Base-by-base conservation (phyloP, 2,113 vertebrate genomes). In the Neogale vison region DNA sequence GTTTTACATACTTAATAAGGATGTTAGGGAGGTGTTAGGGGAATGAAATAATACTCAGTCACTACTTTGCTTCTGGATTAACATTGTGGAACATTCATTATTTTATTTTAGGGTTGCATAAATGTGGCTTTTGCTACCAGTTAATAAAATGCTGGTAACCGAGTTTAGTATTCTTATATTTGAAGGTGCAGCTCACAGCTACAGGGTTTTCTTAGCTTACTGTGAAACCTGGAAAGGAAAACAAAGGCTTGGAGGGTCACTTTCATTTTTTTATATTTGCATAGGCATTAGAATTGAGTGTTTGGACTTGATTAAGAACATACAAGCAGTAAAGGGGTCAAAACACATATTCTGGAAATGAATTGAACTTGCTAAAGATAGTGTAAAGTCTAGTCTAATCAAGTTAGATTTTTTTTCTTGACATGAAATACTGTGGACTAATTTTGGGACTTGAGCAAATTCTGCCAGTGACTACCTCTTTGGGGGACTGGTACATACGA, bases 241-340 rank as follows among this genome's bases (percentile, higher is more conserved):
- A 1, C 23, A 96, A 6, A 67, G 31, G 26, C 24, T 91, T 88
- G 3, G 77, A 80, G 24, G 67, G 47, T 91, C 71, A 95, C 23
- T 71, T 89, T 65, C n/a, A 86, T 95, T 94, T 94, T 61, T 61
- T 96, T 92, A 90, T 55, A 71, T 97, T 92, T 95, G 85, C 45
- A 81, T 57, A 93, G 50, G 21, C 84, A 82, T 94, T 93, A 93
- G 65, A 97, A 77, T 17, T 59, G 18, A n/a, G 34, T 88, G 23
- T 92, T 96, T 97, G 42, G 59, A 88, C 14, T 87, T 95, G 50
- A 84, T 95, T 87, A 94, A 86, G 90, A 88, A 85, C 72, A 92
- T 45, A 67, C 24, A 91, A 52, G 81, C 36, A 88, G 5, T 79
- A 88, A 94, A 39, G 50, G 57, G 24, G 17, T 95, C 69, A 39